Evolutionary conservation across 2,113 vertebrate genomes (phyloP).

Genomic region (Xenus cinereus): DNA sequence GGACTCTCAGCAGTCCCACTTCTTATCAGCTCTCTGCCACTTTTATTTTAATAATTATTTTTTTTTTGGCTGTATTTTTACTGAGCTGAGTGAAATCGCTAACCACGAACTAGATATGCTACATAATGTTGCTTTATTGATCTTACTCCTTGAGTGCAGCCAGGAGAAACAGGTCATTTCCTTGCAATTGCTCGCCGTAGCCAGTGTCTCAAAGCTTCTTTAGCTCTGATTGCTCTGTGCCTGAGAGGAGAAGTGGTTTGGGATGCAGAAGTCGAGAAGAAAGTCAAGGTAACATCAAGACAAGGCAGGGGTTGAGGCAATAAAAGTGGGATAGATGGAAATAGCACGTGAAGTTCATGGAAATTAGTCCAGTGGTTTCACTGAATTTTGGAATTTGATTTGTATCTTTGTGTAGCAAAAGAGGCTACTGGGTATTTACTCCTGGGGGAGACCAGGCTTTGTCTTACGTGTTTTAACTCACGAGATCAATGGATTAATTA

Average conservation of each 20-base stretch:
- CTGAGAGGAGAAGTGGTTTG: background rate
- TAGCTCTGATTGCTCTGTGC: background rate
- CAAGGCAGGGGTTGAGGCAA: accelerated
- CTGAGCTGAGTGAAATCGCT: background rate
- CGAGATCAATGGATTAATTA: background rate
- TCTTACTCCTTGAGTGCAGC: background rate
- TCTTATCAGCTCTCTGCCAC: background rate
- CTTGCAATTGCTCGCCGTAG: background rate
- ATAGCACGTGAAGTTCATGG: accelerated
- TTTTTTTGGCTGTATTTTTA: background rate
- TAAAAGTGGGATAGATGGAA: background rate
- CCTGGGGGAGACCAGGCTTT: background rate
- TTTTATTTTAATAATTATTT: background rate
- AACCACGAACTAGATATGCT: background rate
- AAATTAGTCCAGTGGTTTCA: background rate
- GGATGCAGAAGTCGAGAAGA: background rate
- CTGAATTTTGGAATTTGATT: background rate
- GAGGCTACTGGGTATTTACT: background rate
- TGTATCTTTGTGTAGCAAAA: background rate
- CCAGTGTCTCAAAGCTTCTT: background rate
- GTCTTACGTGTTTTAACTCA: background rate
- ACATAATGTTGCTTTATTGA: background rate
- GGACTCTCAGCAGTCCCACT: background rate
- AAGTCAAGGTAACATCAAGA: background rate
- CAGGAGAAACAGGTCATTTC: background rate